Percentiles rank a stretch among this genome's conserved stretches.
Evolutionary conservation across 2,888 invertebrate genomes (phyloP).

Genomic region (Antheraea yamamai): DNA sequence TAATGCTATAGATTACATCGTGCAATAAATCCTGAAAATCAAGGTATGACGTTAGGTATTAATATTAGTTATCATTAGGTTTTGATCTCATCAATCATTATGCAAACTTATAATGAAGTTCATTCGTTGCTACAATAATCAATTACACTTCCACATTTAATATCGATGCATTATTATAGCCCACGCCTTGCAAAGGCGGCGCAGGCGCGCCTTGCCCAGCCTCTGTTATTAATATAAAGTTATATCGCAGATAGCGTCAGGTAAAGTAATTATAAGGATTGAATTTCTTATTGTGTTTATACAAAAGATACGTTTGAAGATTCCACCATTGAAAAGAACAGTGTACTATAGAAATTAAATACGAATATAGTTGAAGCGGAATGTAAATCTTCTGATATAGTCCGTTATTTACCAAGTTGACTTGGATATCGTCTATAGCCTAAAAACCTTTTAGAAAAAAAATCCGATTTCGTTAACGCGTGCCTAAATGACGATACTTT

Average conservation of each 20-base stretch:
- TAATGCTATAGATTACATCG: neutral
- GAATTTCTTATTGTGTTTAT: slow-evolving; percentile 29
- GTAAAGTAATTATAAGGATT: slow-evolving; percentile 39
- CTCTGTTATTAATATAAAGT: slow-evolving; percentile 55
- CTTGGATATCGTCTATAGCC: too few relatives aligned
- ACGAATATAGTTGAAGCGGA: neutral
- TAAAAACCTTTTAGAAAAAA: too few relatives aligned
- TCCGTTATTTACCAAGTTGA: too few relatives aligned
- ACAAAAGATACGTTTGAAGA: slow-evolving; percentile 9
- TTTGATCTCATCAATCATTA: neutral
- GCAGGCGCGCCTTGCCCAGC: slow-evolving; percentile 44
- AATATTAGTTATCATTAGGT: neutral
- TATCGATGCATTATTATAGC: slow-evolving; percentile 36
- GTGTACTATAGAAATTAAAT: neutral
- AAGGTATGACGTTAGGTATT: too few relatives aligned
- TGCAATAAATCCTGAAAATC: neutral
- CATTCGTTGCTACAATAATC: neutral
- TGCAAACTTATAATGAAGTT: neutral
- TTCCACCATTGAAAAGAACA: neutral
- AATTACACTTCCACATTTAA: slow-evolving; percentile 9
- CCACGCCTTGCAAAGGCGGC: slow-evolving; percentile 41
- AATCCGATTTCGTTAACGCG: too few relatives aligned
- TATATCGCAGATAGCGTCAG: slow-evolving; percentile 45
- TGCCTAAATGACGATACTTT: too few relatives aligned
- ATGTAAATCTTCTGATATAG: neutral